These are phyloP conservation scores for Brienomyrus longianalis DNA, from an alignment of 2,113 vertebrate species.

Conservation along the genomic window DNA sequence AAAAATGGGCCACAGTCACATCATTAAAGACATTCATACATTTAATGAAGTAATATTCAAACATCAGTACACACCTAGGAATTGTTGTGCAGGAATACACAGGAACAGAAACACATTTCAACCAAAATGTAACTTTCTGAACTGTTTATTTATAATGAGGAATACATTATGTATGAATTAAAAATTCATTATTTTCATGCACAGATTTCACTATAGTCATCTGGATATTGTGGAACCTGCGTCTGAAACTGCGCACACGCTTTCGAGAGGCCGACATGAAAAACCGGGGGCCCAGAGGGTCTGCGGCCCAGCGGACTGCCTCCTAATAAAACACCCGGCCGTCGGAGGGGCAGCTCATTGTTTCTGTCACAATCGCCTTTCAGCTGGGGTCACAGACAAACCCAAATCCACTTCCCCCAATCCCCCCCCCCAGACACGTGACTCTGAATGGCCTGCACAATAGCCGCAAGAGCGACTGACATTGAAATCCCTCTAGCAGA, in stretches of 20 bases:
- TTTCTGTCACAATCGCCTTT: conserved; percentile 28
- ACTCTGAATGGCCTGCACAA: conserved; percentile 5
- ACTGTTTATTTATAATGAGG: not conserved
- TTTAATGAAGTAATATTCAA: not conserved
- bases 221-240: not conserved
- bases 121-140: not conserved
- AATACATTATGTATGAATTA: not conserved
- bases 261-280: not conserved
- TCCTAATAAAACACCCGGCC: conserved; percentile 29
- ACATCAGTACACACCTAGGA: conserved; percentile 17
- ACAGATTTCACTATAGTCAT: not conserved
- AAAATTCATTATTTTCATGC: not conserved
- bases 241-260: not conserved
- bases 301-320: not conserved
- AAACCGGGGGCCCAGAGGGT: not conserved
- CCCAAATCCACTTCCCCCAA: conserved; percentile 29
- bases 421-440: conserved; percentile 19
- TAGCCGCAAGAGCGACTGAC: conserved; percentile 13
- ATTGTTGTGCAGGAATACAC: not conserved
- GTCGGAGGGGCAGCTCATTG: conserved; percentile 26
- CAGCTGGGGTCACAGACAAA: conserved; percentile 28
- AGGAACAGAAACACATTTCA: not conserved
- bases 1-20: not conserved
- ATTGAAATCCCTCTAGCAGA: conserved; percentile 16
- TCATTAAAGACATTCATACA: not conserved